Conservation (phyloP, 1,140 invertebrate genomes). For the Polypedilum vanderplanki region DNA sequence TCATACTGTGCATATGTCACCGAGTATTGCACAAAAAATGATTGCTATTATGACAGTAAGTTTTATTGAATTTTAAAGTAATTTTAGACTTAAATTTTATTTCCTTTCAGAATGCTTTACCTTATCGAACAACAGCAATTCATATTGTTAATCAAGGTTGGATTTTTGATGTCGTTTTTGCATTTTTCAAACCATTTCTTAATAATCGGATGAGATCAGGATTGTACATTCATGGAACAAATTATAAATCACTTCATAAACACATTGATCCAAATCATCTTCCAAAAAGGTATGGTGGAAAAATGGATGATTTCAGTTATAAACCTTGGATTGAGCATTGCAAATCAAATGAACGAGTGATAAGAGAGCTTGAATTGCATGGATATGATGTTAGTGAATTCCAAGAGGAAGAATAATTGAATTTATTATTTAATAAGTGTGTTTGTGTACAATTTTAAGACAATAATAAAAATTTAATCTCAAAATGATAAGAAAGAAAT, state of each 20-base stretch:
- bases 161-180: slow-evolving; percentile 69
- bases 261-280: slow-evolving; percentile 62
- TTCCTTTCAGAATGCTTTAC: slow-evolving; percentile 57
- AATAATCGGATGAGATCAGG: slow-evolving; percentile 58
- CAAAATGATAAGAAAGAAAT: too few relatives aligned
- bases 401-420: not conserved
- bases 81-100: too few relatives aligned
- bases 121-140: slow-evolving; percentile 62
- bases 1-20: slow-evolving; percentile 66
- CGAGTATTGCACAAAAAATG: slow-evolving; percentile 56
- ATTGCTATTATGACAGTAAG: slow-evolving; percentile 59
- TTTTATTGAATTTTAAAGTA: too few relatives aligned
- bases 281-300: slow-evolving; percentile 60
- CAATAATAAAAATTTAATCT: too few relatives aligned
- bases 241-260: slow-evolving; percentile 67
- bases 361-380: slow-evolving; percentile 55
- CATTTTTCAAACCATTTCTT: slow-evolving; percentile 68
- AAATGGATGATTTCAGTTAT: slow-evolving; percentile 61
- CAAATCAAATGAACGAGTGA: slow-evolving; percentile 49
- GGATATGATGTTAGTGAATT: slow-evolving; percentile 50
- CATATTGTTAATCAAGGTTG: slow-evolving; percentile 73
- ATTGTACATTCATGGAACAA: slow-evolving; percentile 67
- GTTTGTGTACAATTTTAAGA: not conserved
- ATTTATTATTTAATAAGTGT: not conserved
- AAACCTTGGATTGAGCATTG: slow-evolving; percentile 64